These are phyloP conservation scores for Galbula dea DNA, from an alignment of 2,113 vertebrate genomes.

Conservation along the genomic window DNA sequence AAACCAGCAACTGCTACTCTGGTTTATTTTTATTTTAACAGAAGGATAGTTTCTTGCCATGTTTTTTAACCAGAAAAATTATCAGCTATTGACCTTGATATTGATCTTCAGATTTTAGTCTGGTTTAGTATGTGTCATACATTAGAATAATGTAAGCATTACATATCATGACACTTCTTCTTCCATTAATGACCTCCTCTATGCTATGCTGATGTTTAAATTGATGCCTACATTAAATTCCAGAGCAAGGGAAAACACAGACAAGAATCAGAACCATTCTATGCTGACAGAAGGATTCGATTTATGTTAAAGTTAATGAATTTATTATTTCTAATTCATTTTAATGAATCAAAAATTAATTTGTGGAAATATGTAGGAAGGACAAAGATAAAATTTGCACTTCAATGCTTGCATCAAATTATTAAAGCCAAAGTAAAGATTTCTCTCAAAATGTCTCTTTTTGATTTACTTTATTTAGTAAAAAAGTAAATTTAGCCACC, in stretches of 20 bases:
- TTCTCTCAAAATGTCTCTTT: neutral
- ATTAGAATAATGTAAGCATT: neutral
- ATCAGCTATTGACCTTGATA: neutral
- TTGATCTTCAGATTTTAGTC: neutral
- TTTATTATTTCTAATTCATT: neutral
- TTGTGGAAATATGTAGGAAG: neutral
- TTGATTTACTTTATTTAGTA: neutral
- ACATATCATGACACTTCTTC: neutral
- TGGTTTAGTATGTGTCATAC: neutral
- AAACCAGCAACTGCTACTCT: slow-evolving; percentile 31
- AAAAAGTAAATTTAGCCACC: neutral
- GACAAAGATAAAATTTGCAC: neutral
- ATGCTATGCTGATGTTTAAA: neutral
- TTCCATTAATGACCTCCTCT: neutral
- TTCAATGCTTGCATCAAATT: neutral
- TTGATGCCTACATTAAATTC: neutral
- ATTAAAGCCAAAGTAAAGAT: neutral
- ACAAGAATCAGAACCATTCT: neutral
- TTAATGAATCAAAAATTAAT: neutral
- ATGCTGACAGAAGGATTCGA: neutral
- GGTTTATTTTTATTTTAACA: neutral
- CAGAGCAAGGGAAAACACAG: neutral
- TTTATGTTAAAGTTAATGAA: neutral
- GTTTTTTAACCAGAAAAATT: neutral
- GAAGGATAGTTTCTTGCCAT: neutral